Evolutionary conservation across 2,888 invertebrate species (phyloP).

Genomic region (Candidula unifasciata): DNA sequence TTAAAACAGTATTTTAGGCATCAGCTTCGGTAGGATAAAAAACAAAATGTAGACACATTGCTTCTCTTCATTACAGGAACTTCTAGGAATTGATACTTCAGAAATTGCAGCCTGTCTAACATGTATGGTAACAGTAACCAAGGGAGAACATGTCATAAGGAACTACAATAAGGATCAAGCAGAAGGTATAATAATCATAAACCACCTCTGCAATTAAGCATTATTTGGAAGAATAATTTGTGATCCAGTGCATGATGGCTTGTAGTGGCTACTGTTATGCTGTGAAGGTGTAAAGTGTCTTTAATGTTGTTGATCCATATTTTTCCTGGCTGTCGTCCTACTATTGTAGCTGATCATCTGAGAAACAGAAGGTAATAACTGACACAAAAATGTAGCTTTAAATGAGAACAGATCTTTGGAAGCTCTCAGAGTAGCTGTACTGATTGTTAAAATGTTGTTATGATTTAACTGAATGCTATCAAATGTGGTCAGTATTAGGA

Average conservation of each 20-base stretch:
- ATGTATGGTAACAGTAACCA: slow-evolving; percentile 70
- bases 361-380: too few relatives aligned
- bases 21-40: too few relatives aligned
- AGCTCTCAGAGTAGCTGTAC: neutral
- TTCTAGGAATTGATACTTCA: slow-evolving; percentile 66
- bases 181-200: slow-evolving; percentile 63
- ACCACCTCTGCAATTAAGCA: too few relatives aligned
- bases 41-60: neutral
- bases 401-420: too few relatives aligned
- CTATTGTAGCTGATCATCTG: too few relatives aligned
- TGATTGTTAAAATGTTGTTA: neutral
- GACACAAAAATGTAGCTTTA: too few relatives aligned
- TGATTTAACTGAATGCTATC: neutral
- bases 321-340: too few relatives aligned
- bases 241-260: too few relatives aligned
- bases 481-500: neutral
- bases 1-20: neutral
- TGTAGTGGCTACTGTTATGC: too few relatives aligned
- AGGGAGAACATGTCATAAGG: slow-evolving; percentile 73
- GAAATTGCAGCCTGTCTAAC: slow-evolving; percentile 72
- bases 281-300: too few relatives aligned
- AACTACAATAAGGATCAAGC: slow-evolving; percentile 72
- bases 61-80: slow-evolving; percentile 59
- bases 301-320: too few relatives aligned
- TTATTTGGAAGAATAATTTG: too few relatives aligned